Base-by-base conservation (phyloP, 2,113 vertebrate species). In the Vireo altiloquus region DNA sequence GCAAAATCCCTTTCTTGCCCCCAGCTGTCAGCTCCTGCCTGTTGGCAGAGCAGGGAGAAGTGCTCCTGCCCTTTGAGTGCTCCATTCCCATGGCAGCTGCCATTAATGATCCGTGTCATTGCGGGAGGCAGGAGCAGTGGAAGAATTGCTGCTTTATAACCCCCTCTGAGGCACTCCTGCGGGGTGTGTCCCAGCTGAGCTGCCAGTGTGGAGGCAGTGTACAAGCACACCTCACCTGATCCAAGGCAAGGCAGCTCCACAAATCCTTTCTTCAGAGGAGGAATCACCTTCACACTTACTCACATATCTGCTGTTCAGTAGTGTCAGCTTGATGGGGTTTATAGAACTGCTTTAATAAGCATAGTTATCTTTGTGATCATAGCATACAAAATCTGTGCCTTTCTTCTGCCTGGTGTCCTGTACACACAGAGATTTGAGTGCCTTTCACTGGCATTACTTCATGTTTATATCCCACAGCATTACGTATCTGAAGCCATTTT, bases 241-340 rank as follows among this genome's bases (percentile, higher is more conserved):
- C 53, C 54, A 44, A 70, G 68, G 35, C 80, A 61, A 72, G 59
- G 82, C 42, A 80, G 40, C 59, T 92, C 69, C 66, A 11, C 1
- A 2, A 59, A 21, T 61, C 64, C 25, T 40, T 35, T 57, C 80
- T 53, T 84, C 42, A 31, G 27, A 16, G 69, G 53, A 50, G 69
- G 53, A 44, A 9, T 85, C 69, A 23, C 5, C 1, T 24, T 37
- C 52, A 9, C 54, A 14, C 49, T 52, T 78, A 6, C 24, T 80
- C 0, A 0, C 4, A 0, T 10, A 24, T 66, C 60, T 91, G 42
- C 53, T 81, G 4, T 52, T 78, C 52, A 49, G 6, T 37, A 63
- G 23, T 59, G 54, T 61, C 60, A 33, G 21, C 37, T 63, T n/a
- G 77, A 33, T 64, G 54, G 42, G 10, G 40, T 71, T 80, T 68